These are phyloP conservation scores for Leptestheria dahalacensis DNA, from an alignment of 1,140 invertebrate genomes.

Conservation along the genomic window DNA sequence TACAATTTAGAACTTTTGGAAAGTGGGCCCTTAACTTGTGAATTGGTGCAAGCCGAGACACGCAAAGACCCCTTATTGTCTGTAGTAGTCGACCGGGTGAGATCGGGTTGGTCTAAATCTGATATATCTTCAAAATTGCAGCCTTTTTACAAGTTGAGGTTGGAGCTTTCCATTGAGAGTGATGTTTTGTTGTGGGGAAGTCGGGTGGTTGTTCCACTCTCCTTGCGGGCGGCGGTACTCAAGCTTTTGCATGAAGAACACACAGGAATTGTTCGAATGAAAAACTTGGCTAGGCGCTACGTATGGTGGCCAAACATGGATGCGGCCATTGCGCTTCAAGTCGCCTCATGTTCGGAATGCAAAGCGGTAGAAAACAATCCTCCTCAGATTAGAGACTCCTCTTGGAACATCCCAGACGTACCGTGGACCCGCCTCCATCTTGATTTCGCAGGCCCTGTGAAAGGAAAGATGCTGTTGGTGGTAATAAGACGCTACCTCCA, in stretches of 20 bases:
- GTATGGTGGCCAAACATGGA: conserved; percentile 34
- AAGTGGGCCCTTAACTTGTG: conserved; percentile 23
- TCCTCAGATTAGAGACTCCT: too few species aligned
- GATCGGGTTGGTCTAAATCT: conserved; percentile 10
- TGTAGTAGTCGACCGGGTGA: conserved; percentile 10
- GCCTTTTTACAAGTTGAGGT: neutral
- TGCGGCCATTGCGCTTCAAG: conserved; percentile 27
- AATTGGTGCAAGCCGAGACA: conserved; percentile 16
- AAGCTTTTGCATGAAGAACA: too few species aligned
- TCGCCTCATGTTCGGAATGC: conserved; percentile 19
- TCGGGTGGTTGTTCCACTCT: conserved; percentile 20
- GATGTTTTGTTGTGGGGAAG: conserved; percentile 8
- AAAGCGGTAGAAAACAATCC: too few species aligned
- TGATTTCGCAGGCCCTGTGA: conserved; percentile 30
- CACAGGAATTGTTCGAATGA: too few species aligned
- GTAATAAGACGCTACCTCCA: conserved; percentile 32
- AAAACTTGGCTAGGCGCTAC: too few species aligned
- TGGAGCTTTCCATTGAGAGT: neutral
- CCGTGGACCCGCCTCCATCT: too few species aligned
- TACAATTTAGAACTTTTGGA: too few species aligned
- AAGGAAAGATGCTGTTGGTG: conserved; percentile 26
- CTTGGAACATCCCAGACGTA: too few species aligned
- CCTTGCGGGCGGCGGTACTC: too few species aligned
- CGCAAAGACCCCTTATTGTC: too few species aligned
- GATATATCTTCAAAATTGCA: conserved; percentile 1